phyloP scores from a whole-genome alignment of 2,888 invertebrate species.

The Nemotelus nigrinus region DNA sequence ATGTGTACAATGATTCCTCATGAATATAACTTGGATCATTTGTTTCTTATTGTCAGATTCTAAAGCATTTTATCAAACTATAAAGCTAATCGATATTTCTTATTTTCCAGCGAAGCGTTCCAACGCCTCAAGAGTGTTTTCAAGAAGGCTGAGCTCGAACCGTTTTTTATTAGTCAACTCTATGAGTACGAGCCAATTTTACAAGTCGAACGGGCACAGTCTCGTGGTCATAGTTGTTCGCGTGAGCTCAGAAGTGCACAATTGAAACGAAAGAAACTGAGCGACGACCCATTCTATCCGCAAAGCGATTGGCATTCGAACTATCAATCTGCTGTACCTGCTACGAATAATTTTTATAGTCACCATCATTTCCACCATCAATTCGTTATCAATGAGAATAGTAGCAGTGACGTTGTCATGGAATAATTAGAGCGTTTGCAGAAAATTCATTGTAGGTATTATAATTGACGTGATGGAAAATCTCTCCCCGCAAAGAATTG shows the following conservation, averaged over 20 bases:
- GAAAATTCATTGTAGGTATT: neutral
- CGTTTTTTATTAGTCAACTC: constrained; percentile 58
- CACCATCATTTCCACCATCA: constrained; percentile 4
- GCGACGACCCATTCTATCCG: constrained; percentile 51
- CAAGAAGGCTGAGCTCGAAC: constrained; percentile 58
- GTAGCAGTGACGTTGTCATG: constrained; percentile 35
- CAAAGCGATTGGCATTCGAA: constrained; percentile 34
- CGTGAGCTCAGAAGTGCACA: constrained; percentile 56
- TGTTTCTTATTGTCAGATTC: no score
- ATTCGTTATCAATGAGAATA: constrained; percentile 12
- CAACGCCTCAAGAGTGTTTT: constrained; percentile 56
- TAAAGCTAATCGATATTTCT: neutral
- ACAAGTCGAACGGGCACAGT: constrained; percentile 58
- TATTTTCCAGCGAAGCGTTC: constrained; percentile 56
- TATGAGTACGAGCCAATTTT: constrained; percentile 60
- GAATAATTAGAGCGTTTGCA: constrained; percentile 8
- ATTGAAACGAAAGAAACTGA: constrained; percentile 57
- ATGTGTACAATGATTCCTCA: neutral
- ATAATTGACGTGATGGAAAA: neutral
- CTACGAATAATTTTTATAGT: neutral
- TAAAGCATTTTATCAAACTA: no score
- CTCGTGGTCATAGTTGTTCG: constrained; percentile 58
- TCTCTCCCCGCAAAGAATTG: neutral
- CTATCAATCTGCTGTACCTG: neutral
- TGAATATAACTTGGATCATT: no score